Evolutionary conservation across 35 echinoderm and acorn worm genomes (phyloP).

Genomic region (Heliocidaris erythrogramma): DNA sequence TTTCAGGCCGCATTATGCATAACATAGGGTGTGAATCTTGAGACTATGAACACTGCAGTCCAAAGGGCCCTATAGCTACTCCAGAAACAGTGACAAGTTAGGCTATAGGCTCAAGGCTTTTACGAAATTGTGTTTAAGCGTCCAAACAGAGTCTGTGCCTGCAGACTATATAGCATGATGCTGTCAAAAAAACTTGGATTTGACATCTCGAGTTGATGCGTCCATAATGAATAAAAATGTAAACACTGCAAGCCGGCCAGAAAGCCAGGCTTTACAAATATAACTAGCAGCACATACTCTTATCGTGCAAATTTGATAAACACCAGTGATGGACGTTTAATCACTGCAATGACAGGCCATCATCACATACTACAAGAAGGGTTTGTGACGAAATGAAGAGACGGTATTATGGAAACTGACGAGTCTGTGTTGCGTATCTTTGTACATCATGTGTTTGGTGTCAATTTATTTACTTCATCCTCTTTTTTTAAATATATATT

Average conservation of each 20-base stretch:
- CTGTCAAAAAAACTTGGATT: not conserved
- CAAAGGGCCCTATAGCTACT: too few relatives aligned
- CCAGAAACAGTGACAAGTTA: too few relatives aligned
- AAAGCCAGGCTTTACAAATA: not conserved
- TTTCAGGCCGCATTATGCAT: too few relatives aligned
- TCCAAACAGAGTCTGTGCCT: too few relatives aligned
- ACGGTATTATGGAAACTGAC: not conserved
- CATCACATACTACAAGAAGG: not conserved
- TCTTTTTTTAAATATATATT: too few relatives aligned
- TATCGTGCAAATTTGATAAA: not conserved
- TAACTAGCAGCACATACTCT: not conserved
- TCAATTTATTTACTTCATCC: too few relatives aligned
- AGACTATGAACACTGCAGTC: too few relatives aligned
- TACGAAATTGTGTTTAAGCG: too few relatives aligned
- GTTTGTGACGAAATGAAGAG: not conserved
- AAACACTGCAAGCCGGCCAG: not conserved
- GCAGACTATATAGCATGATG: not conserved
- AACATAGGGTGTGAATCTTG: too few relatives aligned
- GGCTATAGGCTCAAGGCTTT: too few relatives aligned
- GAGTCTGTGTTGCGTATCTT: too few relatives aligned
- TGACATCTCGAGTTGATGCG: not conserved
- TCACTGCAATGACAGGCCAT: not conserved
- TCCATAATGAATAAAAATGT: conserved; percentile 1
- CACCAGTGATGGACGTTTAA: not conserved
- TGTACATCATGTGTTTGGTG: too few relatives aligned